Evolutionary conservation across 37 sponge, comb jelly and placozoan species (phyloP), one percentile per base, ranked within the genome.

Genomic region (Halichondria panicea): DNA sequence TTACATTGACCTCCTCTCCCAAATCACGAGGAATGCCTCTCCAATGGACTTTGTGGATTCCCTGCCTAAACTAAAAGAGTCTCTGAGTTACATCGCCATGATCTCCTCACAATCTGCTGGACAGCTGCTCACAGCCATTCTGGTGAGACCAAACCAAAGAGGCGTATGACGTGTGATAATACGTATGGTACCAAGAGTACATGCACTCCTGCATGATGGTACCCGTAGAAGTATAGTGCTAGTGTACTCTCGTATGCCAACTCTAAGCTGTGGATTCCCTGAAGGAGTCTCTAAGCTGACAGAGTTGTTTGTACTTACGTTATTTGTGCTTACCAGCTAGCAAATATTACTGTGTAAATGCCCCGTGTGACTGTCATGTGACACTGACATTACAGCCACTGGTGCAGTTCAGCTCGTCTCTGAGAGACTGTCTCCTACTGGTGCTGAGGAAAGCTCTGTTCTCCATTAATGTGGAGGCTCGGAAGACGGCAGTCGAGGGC

Each of bases 361-460:
- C n/a, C n/a, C n/a, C n/a, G n/a, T n/a, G n/a, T n/a, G n/a, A n/a
- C n/a, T n/a, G n/a, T n/a, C n/a, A n/a, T n/a, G n/a, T n/a, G n/a
- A n/a, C n/a, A n/a, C n/a, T n/a, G n/a, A n/a, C n/a, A 36, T 15
- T 63, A 58, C 37, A 82, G 91, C 91, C 91, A 43, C 56, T 81
- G 70, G 43, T 78, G 15, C 78, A 77, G 57, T 77, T 62, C 78
- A 89, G 82, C 25, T 28, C 64, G 15, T 50, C 86, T 22, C 15
- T 85, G 46, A 88, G 85, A 53, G 90, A 93, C 45, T 84, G 87
- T 57, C 76, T 93, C 2, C 71, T 93, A 0, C 45, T 85, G 7
- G 79, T 85, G 18, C 44, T 93, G 62, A 84, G 90, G 31, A 89
- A 93, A 57, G 46, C 87, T 18, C 71, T 93, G 22, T 81, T 93